Base-by-base conservation (phyloP, 1,140 invertebrate genomes). In the Zaprionus nigranus region DNA sequence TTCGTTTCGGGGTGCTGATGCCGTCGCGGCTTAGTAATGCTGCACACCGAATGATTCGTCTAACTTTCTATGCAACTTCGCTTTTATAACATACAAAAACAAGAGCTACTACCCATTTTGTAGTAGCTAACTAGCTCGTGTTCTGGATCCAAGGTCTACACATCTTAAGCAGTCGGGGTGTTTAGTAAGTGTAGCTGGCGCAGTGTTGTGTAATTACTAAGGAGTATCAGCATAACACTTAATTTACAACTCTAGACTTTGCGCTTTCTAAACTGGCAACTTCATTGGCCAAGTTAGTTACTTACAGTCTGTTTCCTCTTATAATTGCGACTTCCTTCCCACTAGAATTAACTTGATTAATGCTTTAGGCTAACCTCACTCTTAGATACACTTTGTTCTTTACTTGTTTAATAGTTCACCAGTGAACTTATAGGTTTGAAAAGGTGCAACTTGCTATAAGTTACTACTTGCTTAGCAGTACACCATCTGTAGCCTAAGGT, bases 251-350 rank as follows among this genome's bases (percentile, higher is more conserved):
- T 67, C 70, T 58, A 63, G 49, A 28, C 70, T 75, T 70, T 65
- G 75, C 75, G 78, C 78, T 81, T 81, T 81, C 79, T 78, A 81
- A 81, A 62, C 51, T 46, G 54, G 15, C 56, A 72, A 54, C 24
- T 61, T 66, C 65, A 78, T 12, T 65, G 24, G 62, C 71, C 66
- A 64, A 75, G 38, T 75, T 63, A 53, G 54, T 53, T 60, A 46
- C 66, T 62, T 68, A 77, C 68, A 79, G 67, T 79, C 77, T 77
- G 77, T 73, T 76, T 79, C 51, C 56, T 63, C 17, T 73, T 76
- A 73, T 77, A 79, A 79, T 79, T 79, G 63, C 62, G 22, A 26
- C 63, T 59, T 40, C 57, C 30, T 59, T 58, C 53, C 40, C 22
- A 28, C 26, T n/a, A 56, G 53, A 56, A 56, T 46, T 46, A 51